Base-by-base conservation (phyloP, 2,113 vertebrate species). In the Picathartes gymnocephalus region DNA sequence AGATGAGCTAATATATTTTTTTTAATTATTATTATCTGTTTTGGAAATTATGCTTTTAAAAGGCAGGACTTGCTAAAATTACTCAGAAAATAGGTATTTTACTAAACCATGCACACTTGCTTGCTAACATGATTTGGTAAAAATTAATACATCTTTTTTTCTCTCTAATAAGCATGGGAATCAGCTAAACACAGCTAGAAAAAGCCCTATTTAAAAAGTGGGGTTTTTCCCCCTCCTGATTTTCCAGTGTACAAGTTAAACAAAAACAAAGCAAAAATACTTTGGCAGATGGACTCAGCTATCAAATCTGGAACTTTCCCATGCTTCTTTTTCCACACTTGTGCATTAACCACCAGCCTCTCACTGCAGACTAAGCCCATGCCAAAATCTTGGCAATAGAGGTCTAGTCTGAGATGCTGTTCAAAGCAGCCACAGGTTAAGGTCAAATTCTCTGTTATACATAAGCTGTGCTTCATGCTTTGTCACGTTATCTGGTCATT, bases 201-300 rank as follows among this genome's bases (percentile, higher is more conserved):
- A 86, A 91, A 86, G 6, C 4, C 20, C 13, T 62, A 10, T 70
- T 90, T 88, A 95, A 88, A 77, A 18, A 66, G 11, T 12, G 20
- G 33, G 11, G 1, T 0, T 7, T 54, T 61, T 8, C 6, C 23
- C 5, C 15, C 17, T 62, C 56, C 14, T 73, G 23, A 62, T 81
- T 91, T 92, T 84, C 79, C 57, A 84, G 56, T 28, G 60, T 81
- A 28, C 18, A 66, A 39, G 42, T 79, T 88, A 83, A 74, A 86
- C 42, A 81, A 80, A 92, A 93, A 3, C 60, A 69, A 88, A 94
- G 37, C 24, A 91, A 91, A 93, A 89, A 39, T 27, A 78, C 65
- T 84, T 92, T 40, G 86, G 37, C 61, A 96, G 79, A 65, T 88
- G 31, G 50, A 64, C 22, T 40, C 15, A 8, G 8, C 24, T 91